phyloP scores from a whole-genome alignment of 2,888 invertebrate species.

The Phengaris arion region DNA sequence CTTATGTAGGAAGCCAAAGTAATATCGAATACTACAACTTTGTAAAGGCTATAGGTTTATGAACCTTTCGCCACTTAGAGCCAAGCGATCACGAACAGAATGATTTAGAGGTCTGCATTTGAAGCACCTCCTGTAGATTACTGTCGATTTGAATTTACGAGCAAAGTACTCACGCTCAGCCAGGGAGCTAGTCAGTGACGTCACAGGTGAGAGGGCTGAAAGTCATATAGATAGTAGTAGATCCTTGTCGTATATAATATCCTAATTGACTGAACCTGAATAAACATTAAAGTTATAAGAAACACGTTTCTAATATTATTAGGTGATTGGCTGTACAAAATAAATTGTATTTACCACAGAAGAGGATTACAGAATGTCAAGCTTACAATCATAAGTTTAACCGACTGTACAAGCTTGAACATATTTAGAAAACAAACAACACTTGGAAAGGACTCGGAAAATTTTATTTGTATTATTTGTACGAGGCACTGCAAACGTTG shows the following conservation, averaged over 20 bases:
- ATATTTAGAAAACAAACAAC: constrained; percentile 12
- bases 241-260: background rate
- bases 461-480: constrained; percentile 17
- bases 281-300: no score
- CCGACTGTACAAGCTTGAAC: background rate
- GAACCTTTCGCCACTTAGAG: constrained; percentile 1
- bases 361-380: background rate
- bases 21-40: background rate
- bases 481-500: constrained; percentile 15
- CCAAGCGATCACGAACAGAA: constrained; percentile 35
- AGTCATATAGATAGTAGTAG: no score
- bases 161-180: constrained; percentile 33
- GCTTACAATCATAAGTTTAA: background rate
- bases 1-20: background rate
- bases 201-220: background rate
- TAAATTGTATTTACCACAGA: no score
- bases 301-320: background rate
- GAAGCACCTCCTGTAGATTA: constrained; percentile 38
- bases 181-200: background rate
- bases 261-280: background rate
- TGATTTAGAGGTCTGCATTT: constrained; percentile 39
- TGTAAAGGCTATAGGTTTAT: background rate
- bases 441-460: background rate
- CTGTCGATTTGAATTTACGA: constrained; percentile 52
- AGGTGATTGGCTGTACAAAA: no score